Evolutionary conservation across 2,113 vertebrate species (phyloP), one percentile per base, ranked within the genome.

Genomic region (Phoenicopterus ruber): DNA sequence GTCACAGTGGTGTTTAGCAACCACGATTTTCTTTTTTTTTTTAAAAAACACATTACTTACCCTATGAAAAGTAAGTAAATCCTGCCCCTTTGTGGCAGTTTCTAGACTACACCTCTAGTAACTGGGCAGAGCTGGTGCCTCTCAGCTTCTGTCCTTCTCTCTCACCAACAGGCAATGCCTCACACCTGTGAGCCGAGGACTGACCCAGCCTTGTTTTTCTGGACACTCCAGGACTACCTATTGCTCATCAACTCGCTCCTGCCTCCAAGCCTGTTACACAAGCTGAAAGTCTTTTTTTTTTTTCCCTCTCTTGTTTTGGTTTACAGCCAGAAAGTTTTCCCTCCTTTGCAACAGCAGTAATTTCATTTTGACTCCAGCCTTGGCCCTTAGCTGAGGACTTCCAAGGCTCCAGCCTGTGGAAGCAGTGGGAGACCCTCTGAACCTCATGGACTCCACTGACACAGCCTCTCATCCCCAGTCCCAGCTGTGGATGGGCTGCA

Each of bases 1-100:
- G 25, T 46, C 50, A 65, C 54, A 85, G 6, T 9, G 0, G 28
- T 17, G 12, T 46, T 77, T 42, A 65, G 52, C 40, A 82, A 59
- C 25, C 25, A 36, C 2, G 0, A 2, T 47, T 57, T 47, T 42
- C 8, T 47, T 31, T 57, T 9, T 24, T 55, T 85, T 82, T 59
- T 10, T n/a, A n/a, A n/a, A 20, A 66, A 49, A 47, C 36, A 7
- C 10, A 6, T 28, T 54, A 73, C 46, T 80, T 61, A 42, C 5
- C 13, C 4, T 13, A 58, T 25, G 32, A 94, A 93, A 96, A 95
- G 22, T 52, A 83, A 94, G 86, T 58, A 67, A 90, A 94, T 80
- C 32, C 94, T 95, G 95, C 93, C 95, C 82, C 96, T 90, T 58
- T 66, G 96, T 94, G 96, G 95, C 73, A 55, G 83, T 80, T 91